Conservation (phyloP, 2,888 invertebrate species). For the Panopea generosa region DNA sequence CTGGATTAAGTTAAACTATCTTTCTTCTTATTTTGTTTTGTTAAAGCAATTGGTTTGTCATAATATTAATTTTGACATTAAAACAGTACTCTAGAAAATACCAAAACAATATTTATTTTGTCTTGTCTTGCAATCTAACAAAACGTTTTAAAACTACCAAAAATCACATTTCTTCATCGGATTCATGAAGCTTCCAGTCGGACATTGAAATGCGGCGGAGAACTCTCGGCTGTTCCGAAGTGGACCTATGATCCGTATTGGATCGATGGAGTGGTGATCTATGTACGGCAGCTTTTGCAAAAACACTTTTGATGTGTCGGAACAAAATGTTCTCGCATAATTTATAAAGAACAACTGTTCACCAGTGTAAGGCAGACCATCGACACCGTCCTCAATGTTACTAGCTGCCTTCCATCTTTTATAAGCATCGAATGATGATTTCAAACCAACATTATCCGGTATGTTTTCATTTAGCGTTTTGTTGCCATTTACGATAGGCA, state of each 20-base stretch:
- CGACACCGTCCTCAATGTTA: background rate
- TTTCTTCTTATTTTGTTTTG: no score
- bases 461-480: constrained; percentile 39
- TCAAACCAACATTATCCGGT: constrained; percentile 18
- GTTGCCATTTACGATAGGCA: constrained; percentile 12
- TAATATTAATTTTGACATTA: no score
- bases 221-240: constrained; percentile 26
- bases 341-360: constrained; percentile 41
- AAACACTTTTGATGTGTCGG: constrained; percentile 10
- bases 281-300: constrained; percentile 16
- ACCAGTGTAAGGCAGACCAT: constrained; percentile 26
- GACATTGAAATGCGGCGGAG: constrained; percentile 19
- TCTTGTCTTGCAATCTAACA: background rate
- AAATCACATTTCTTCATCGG: constrained; percentile 23
- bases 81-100: no score
- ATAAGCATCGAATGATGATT: constrained; percentile 27
- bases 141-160: constrained; percentile 14
- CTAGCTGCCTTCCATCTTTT: constrained; percentile 10
- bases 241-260: constrained; percentile 22
- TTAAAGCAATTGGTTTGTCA: no score
- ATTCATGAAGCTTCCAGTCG: constrained; percentile 24
- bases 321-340: constrained; percentile 11
- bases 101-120: no score
- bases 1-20: no score
- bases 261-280: constrained; percentile 13